Conservation (phyloP, 2,888 invertebrate species). For the Apoda limacodes region DNA sequence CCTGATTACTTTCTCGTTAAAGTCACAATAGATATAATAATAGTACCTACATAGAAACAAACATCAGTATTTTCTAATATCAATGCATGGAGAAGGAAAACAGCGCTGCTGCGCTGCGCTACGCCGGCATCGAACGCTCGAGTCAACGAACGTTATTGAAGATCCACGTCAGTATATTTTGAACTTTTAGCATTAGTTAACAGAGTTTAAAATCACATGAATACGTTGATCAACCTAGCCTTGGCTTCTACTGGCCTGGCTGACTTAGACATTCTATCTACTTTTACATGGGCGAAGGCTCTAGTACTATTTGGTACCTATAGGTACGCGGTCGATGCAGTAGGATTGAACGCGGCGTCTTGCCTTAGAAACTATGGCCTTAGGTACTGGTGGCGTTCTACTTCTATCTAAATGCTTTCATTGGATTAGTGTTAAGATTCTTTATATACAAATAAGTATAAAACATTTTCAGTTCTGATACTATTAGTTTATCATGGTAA, state of each 20-base stretch:
- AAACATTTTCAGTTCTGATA: too few relatives aligned
- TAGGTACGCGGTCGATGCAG: constrained; percentile 38
- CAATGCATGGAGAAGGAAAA: constrained; percentile 69
- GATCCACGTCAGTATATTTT: constrained; percentile 25
- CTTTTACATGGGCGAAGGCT: constrained; percentile 66
- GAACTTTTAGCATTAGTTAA: constrained; percentile 22
- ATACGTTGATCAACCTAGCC: constrained; percentile 49
- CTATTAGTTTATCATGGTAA: too few relatives aligned
- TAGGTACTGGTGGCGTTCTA: constrained; percentile 42
- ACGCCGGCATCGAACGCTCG: constrained; percentile 63
- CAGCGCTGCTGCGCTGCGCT: too few relatives aligned
- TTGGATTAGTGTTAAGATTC: too few relatives aligned
- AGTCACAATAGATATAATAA: too few relatives aligned
- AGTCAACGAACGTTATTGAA: constrained; percentile 70
- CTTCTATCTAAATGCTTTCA: constrained; percentile 39
- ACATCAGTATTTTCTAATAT: constrained; percentile 61
- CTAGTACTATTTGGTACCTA: constrained; percentile 45
- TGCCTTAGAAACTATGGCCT: constrained; percentile 25
- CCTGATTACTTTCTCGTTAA: too few relatives aligned
- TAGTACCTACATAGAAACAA: constrained; percentile 36
- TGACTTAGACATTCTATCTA: constrained; percentile 71
- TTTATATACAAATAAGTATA: too few relatives aligned
- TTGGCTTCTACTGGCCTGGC: constrained; percentile 68
- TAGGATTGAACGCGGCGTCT: constrained; percentile 32
- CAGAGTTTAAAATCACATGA: constrained; percentile 34